Percentiles rank a stretch among this genome's conserved stretches.
Evolutionary conservation across 2,113 vertebrate species (phyloP).

Genomic region (Pavo muticus): DNA sequence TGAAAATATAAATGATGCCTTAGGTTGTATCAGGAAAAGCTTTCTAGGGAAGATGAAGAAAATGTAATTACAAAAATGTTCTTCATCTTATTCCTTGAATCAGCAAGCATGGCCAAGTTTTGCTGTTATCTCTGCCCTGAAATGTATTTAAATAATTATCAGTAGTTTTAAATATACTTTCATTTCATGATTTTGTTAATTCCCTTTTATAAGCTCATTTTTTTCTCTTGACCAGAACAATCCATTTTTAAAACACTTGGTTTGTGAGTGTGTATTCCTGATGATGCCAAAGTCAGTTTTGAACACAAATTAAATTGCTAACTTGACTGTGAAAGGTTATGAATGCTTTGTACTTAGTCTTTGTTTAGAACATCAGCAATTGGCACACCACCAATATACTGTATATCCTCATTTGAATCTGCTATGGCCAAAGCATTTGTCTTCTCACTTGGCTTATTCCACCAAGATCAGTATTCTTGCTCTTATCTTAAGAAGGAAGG

Average conservation of each 20-base stretch:
- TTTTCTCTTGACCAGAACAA: not conserved
- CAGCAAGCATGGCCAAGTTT: not conserved
- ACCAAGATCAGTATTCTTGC: not conserved
- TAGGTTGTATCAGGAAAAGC: not conserved
- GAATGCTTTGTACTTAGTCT: not conserved
- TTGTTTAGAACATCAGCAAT: not conserved
- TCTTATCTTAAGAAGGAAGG: slow-evolving; percentile 14
- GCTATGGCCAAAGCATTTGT: not conserved
- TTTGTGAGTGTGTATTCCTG: not conserved
- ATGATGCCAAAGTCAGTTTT: not conserved
- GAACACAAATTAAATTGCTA: not conserved
- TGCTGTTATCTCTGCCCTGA: not conserved
- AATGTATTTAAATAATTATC: slow-evolving; percentile 6
- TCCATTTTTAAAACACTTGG: not conserved
- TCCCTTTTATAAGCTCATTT: not conserved
- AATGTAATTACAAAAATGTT: not conserved
- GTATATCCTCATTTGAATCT: not conserved
- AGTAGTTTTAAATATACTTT: not conserved
- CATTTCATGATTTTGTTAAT: not conserved
- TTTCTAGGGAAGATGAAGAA: not conserved
- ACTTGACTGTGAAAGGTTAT: not conserved
- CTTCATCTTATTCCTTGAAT: not conserved
- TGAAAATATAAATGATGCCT: not conserved
- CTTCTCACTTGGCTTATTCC: not conserved
- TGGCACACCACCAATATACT: not conserved